A percentile compares a stretch with the other conserved stretches of the same genome.
Conservation (phyloP, 2,113 vertebrate species). For the Empidonax traillii region DNA sequence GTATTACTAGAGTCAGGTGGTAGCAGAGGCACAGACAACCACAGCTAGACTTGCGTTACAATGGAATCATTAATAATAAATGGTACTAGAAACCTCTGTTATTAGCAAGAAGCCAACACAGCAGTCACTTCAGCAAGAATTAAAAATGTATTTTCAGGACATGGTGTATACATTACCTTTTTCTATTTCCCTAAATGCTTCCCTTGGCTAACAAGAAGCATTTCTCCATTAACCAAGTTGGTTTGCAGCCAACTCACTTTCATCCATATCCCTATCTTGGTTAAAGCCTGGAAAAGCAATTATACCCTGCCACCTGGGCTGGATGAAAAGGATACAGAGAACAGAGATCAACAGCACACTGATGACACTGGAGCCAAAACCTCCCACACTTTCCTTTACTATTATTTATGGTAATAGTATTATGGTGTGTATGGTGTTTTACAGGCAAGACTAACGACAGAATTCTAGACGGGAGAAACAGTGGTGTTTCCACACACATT, state of each 20-base stretch:
- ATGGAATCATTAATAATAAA: neutral
- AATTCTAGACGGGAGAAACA: constrained; percentile 12
- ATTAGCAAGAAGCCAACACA: neutral
- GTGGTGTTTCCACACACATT: constrained; percentile 1
- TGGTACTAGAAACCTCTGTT: neutral
- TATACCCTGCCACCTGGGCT: constrained; percentile 56
- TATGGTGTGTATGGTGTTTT: constrained; percentile 25
- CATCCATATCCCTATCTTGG: constrained; percentile 56
- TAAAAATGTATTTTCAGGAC: constrained; percentile 44
- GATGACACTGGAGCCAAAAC: constrained; percentile 62
- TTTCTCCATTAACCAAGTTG: constrained; percentile 58
- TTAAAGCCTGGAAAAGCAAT: constrained; percentile 65
- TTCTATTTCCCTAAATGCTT: constrained; percentile 52
- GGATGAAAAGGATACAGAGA: constrained; percentile 57
- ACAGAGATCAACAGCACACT: constrained; percentile 50
- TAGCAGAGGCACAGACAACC: neutral
- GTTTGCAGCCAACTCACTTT: constrained; percentile 59
- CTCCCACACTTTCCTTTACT: constrained; percentile 58
- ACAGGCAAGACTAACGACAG: constrained; percentile 34
- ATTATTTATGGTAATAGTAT: constrained; percentile 64
- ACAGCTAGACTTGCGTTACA: neutral
- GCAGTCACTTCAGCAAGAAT: constrained; percentile 13
- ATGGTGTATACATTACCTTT: constrained; percentile 40
- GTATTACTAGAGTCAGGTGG: neutral
- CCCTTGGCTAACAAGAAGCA: constrained; percentile 50